Base-by-base conservation (phyloP, 2,888 invertebrate genomes). In the Malthinus flaveolus region DNA sequence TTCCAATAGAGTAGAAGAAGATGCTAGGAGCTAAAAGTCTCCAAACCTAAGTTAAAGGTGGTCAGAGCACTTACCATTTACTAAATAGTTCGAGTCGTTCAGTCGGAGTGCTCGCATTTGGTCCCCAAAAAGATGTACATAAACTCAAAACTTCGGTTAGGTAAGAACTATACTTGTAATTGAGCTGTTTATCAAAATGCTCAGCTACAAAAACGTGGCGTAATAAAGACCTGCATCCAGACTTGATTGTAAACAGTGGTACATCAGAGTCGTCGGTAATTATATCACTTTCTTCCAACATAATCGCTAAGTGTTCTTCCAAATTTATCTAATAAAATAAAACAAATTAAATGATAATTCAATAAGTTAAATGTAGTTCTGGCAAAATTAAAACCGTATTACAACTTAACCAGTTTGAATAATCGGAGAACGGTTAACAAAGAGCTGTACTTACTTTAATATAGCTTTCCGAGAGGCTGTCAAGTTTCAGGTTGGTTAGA, bases 101-200 rank as follows among this genome's bases (percentile, higher is more conserved):
- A 0, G 80, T 83, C 44, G 84, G 82, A 6, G 82, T 70, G 9
- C 87, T 86, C 1, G 87, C 82, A 31, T 90, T 84, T 9, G 86
- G 85, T 1, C 92, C 94, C 96, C 96, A 96, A 7, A 96, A 81
- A 0, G 94, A 91, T 6, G 88, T 85, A 68, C 92, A 89, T 0
- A 94, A 80, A 9, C 85, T 84, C 89, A 90, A 92, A 4, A 89
- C 85, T 53, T 87, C 84, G 9, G 78, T 67, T 15, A 81, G 78
- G 61, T 84, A 85, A 0, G 75, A 72, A 0, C 77, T 75, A 1
- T 78, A 75, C 6, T 62, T 60, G 11, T 59, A 67, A 34, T 57
- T 39, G 8, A 61, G 63, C 31, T 66, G 47, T 12, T 61, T 62
- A 10, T 61, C 50, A 5, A 66, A 54, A 31, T 13, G 57, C 34